Evolutionary conservation across 2,797 vertebrate species (phyloP), one percentile per base, ranked within the genome.

Genomic region (Pyrocephalus nanus): DNA sequence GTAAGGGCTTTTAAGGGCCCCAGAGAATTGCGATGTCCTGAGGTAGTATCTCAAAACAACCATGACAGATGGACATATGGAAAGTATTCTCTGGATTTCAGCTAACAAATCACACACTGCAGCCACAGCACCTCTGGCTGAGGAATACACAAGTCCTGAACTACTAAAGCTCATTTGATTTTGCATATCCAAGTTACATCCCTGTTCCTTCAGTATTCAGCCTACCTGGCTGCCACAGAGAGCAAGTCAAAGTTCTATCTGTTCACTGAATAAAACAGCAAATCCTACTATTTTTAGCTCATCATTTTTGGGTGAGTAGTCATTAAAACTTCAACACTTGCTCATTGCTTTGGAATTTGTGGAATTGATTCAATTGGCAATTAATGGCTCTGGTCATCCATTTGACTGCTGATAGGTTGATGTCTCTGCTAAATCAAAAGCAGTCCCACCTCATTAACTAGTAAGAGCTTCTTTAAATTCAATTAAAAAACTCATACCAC

Each of bases 11-110:
- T 48, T 42, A 74, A 91, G 62, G 74, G 86, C 77, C 62, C 26
- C 21, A 8, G 57, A 0, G 0, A 58, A 80, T 12, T 12, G 9
- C 32, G 18, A 3, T n/a, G 77, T 47, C 64, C 81, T 79, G 67
- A 82, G 47, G 57, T 4, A 65, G 47, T 2, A 53, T 76, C 67
- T 66, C 78, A 66, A 54, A 90, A 11, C 76, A 38, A 30, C 38
- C n/a, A 12, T 3, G 40, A 64, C 45, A 72, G 14, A 72, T 38
- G 16, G 18, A 53, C 0, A 0, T 0, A 50, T 6, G 47, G 65
- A 34, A 94, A 83, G 15, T 6, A 75, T 54, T 86, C 76, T 65
- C 79, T 6, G 13, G 11, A 40, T 34, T 77, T 47, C 62, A 88
- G 47, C 34, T 57, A 64, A 57, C n/a, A 64, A 61, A 74, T 2